Conservation (phyloP, 2,113 vertebrate genomes). For the Microcebus jonahi region DNA sequence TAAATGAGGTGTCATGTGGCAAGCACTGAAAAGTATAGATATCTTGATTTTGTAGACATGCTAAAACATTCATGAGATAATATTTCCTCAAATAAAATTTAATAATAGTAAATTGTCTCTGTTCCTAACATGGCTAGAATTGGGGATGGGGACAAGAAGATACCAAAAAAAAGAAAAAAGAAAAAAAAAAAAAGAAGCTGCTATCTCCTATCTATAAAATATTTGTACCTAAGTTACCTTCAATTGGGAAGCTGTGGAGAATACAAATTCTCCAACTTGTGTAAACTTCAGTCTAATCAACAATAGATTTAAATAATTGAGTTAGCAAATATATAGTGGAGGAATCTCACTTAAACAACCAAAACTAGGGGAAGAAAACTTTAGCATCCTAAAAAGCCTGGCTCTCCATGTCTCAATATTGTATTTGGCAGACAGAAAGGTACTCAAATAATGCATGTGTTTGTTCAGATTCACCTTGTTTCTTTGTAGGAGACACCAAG, state of each 20-base stretch:
- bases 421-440: not conserved
- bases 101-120: not conserved
- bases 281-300: constrained; percentile 38
- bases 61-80: constrained; percentile 2
- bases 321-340: constrained; percentile 10
- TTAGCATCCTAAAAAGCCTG: not conserved
- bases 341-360: constrained; percentile 21
- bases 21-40: not conserved
- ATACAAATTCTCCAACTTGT: not conserved
- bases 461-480: constrained; percentile 33
- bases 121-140: not conserved
- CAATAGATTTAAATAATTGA: constrained; percentile 44
- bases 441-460: not conserved
- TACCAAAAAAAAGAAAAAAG: not conserved
- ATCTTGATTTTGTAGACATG: constrained; percentile 4
- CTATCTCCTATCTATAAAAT: not conserved
- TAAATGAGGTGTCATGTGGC: not conserved
- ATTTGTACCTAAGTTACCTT: not conserved
- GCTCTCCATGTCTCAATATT: not conserved
- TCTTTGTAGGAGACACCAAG: not conserved
- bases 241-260: not conserved
- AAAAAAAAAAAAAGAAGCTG: too few relatives aligned
- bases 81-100: constrained; percentile 27
- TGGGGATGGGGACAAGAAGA: not conserved
- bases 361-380: not conserved